phyloP scores from a whole-genome alignment of 2,888 invertebrate species.

The Boloria selene region DNA sequence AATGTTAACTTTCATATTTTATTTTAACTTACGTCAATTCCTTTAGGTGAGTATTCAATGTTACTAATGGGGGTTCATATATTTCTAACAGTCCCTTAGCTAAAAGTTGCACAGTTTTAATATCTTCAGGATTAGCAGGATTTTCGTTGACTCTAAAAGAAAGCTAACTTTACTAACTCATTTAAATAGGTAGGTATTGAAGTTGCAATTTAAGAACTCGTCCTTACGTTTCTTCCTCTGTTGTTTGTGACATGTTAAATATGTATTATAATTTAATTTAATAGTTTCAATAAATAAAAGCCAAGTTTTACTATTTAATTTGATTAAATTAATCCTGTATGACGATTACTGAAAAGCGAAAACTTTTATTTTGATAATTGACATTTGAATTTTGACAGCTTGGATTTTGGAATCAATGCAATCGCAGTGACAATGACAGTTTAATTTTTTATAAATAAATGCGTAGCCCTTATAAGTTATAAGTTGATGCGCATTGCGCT shows the following conservation, averaged over 20 bases:
- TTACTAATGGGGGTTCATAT: conserved; percentile 73
- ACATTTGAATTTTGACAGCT: no score
- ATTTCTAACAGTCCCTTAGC: conserved; percentile 72
- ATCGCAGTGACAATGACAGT: no score
- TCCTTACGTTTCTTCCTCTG: conserved; percentile 19
- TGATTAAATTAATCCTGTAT: not conserved
- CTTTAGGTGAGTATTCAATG: conserved; percentile 72
- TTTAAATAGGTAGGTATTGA: not conserved
- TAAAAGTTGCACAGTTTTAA: conserved; percentile 61
- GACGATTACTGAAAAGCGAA: not conserved
- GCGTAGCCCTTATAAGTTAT: no score
- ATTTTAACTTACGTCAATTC: conserved; percentile 70
- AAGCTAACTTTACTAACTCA: not conserved
- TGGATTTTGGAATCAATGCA: no score
- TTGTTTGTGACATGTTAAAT: conserved; percentile 20
- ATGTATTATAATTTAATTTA: not conserved
- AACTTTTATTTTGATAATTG: not conserved
- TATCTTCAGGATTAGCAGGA: conserved; percentile 52
- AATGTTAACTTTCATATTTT: no score
- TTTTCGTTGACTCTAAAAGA: conserved; percentile 43
- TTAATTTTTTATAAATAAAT: no score
- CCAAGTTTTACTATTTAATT: not conserved
- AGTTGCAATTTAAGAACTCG: not conserved
- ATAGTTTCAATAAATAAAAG: not conserved
- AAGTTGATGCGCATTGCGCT: no score